A percentile compares a stretch with the other conserved stretches of the same genome.
Conservation (phyloP, 2,888 invertebrate species). For the Drymonia ruficornis region DNA sequence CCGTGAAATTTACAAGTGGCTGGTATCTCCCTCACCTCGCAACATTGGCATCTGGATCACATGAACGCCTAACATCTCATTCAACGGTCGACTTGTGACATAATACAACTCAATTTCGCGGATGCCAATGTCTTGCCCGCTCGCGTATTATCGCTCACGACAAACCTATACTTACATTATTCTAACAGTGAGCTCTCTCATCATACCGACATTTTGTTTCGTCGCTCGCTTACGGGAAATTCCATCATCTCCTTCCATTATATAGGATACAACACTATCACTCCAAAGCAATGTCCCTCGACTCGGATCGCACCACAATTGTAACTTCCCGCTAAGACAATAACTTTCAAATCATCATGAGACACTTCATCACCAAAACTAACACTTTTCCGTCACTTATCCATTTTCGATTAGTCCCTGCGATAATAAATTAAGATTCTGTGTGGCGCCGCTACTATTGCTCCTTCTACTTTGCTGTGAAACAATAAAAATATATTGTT, state of each 20-base stretch:
- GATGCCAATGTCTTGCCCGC: constrained; percentile 57
- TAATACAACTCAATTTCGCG: constrained; percentile 56
- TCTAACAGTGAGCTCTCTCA: constrained; percentile 59
- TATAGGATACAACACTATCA: constrained; percentile 84
- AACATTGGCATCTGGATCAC: constrained; percentile 59
- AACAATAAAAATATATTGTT: constrained; percentile 38
- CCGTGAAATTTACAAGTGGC: constrained; percentile 62
- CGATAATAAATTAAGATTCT: constrained; percentile 83
- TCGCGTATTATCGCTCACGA: constrained; percentile 51
- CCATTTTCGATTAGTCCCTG: constrained; percentile 76
- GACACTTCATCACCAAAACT: constrained; percentile 73
- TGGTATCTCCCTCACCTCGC: constrained; percentile 46
- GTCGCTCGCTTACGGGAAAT: constrained; percentile 71
- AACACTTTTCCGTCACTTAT: constrained; percentile 79
- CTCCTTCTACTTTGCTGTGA: constrained; percentile 76
- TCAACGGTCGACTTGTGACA: constrained; percentile 62
- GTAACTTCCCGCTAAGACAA: constrained; percentile 67
- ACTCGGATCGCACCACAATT: constrained; percentile 58
- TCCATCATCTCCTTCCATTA: constrained; percentile 76
- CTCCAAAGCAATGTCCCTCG: constrained; percentile 79
- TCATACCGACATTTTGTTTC: constrained; percentile 61
- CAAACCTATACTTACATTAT: constrained; percentile 65
- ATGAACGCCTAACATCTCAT: constrained; percentile 62
- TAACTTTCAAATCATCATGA: constrained; percentile 58
- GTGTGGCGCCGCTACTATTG: constrained; percentile 58